Conservation (phyloP, 2,888 invertebrate species). For the Ectobius pallidus region DNA sequence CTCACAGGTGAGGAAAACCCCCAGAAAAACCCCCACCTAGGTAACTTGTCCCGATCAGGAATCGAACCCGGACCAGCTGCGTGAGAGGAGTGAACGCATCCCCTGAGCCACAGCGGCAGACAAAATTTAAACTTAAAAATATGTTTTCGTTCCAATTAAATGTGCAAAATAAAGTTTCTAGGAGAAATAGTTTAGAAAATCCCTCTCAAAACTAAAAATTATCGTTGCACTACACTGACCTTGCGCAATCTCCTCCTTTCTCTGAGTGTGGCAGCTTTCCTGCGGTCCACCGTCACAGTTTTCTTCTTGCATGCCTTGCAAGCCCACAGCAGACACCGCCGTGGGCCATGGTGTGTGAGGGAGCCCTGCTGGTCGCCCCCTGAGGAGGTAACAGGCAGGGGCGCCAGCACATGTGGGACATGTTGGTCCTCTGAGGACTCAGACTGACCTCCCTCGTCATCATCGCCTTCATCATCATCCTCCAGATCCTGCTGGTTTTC, state of each 20-base stretch:
- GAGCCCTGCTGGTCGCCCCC: neutral
- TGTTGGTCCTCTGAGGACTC: constrained; percentile 27
- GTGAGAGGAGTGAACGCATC: too few species aligned
- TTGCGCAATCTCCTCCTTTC: constrained; percentile 92
- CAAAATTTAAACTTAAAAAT: too few species aligned
- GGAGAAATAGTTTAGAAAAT: too few species aligned
- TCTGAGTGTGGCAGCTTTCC: constrained; percentile 96
- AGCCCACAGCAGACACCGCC: constrained; percentile 93
- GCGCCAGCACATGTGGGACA: constrained; percentile 42
- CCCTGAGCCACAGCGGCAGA: too few species aligned
- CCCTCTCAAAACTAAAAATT: too few species aligned
- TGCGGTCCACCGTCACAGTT: constrained; percentile 91
- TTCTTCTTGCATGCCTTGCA: constrained; percentile 98
- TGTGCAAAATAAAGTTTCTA: too few species aligned
- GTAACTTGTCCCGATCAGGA: too few species aligned
- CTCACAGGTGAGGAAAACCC: too few species aligned
- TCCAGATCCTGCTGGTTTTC: neutral
- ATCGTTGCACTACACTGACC: too few species aligned
- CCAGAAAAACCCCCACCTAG: too few species aligned
- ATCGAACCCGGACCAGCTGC: too few species aligned
- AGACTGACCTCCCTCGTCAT: constrained; percentile 42
- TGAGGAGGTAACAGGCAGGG: neutral
- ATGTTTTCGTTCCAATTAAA: too few species aligned
- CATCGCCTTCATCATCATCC: constrained; percentile 36
- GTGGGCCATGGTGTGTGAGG: constrained; percentile 52